Conservation (phyloP, 2,888 invertebrate genomes). For the Gasteruption jaculator region DNA sequence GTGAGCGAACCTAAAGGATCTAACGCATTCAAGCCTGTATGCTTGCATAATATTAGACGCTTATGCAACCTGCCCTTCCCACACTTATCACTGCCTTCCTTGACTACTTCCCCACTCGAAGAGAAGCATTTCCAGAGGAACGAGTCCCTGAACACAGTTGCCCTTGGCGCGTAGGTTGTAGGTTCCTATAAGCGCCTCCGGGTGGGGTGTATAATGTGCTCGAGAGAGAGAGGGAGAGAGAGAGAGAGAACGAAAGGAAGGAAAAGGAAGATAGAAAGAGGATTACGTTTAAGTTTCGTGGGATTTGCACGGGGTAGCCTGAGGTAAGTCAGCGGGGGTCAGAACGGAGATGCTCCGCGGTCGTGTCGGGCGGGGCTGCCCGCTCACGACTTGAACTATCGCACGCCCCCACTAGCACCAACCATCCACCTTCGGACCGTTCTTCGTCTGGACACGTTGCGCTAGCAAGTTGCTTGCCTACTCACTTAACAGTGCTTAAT, state of each 20-base stretch:
- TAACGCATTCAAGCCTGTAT: slow-evolving; percentile 43
- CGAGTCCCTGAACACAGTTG: too few relatives aligned
- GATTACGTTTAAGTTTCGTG: slow-evolving; percentile 29
- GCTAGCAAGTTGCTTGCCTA: slow-evolving; percentile 26
- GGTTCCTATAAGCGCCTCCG: background rate
- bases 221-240: background rate
- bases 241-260: background rate
- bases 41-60: slow-evolving; percentile 49
- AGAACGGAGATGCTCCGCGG: slow-evolving; percentile 50
- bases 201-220: too few relatives aligned
- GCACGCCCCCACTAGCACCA: slow-evolving; percentile 55
- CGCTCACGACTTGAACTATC: slow-evolving; percentile 61
- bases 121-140: too few relatives aligned
- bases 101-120: slow-evolving; percentile 13
- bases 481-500: slow-evolving; percentile 32
- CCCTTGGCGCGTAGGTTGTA: slow-evolving; percentile 6
- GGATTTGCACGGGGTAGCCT: slow-evolving; percentile 29
- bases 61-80: slow-evolving; percentile 51
- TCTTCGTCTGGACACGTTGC: slow-evolving; percentile 33
- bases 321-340: slow-evolving; percentile 50
- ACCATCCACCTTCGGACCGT: slow-evolving; percentile 41
- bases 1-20: slow-evolving; percentile 31
- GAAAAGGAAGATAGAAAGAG: slow-evolving; percentile 10
- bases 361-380: slow-evolving; percentile 52
- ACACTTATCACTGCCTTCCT: slow-evolving; percentile 49